Evolutionary conservation across 2,888 invertebrate species (phyloP).

Genomic region (Noctuana brunneofusca): DNA sequence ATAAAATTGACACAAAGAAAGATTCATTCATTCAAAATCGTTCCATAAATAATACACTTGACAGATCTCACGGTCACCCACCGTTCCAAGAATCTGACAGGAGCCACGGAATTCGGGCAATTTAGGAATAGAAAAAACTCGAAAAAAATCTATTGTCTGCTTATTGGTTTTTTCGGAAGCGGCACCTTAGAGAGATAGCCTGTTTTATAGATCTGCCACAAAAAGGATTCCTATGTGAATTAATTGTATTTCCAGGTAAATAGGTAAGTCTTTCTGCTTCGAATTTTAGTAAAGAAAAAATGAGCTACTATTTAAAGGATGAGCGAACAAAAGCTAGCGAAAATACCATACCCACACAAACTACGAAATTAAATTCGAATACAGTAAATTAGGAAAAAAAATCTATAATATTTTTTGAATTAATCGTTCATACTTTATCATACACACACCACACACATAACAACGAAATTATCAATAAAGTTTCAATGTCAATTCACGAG

Average conservation of each 20-base stretch:
- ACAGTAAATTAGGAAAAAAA: too few relatives aligned
- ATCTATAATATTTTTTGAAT: too few relatives aligned
- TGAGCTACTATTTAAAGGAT: too few relatives aligned
- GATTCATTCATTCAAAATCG: slow-evolving; percentile 18
- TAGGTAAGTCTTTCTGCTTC: slow-evolving; percentile 56
- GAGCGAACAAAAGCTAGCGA: too few relatives aligned
- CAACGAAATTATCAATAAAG: background rate
- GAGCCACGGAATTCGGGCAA: slow-evolving; percentile 16
- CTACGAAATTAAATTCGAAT: too few relatives aligned
- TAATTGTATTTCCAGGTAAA: slow-evolving; percentile 47
- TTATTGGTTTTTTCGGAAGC: slow-evolving; percentile 60
- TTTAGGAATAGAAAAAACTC: slow-evolving; percentile 34
- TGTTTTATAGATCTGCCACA: slow-evolving; percentile 58
- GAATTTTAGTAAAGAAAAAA: too few relatives aligned
- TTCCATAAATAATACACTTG: slow-evolving; percentile 17
- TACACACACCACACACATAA: background rate
- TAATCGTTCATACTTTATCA: background rate
- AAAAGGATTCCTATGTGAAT: slow-evolving; percentile 70
- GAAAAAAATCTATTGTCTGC: slow-evolving; percentile 42
- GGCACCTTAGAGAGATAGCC: slow-evolving; percentile 51
- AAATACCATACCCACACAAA: background rate
- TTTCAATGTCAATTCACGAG: slow-evolving; percentile 45
- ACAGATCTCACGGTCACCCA: slow-evolving; percentile 25
- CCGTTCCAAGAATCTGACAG: slow-evolving; percentile 44
- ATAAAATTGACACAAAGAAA: slow-evolving; percentile 15